Conservation (phyloP, 2,113 vertebrate genomes). For the Hippocampus guttulatus region DNA sequence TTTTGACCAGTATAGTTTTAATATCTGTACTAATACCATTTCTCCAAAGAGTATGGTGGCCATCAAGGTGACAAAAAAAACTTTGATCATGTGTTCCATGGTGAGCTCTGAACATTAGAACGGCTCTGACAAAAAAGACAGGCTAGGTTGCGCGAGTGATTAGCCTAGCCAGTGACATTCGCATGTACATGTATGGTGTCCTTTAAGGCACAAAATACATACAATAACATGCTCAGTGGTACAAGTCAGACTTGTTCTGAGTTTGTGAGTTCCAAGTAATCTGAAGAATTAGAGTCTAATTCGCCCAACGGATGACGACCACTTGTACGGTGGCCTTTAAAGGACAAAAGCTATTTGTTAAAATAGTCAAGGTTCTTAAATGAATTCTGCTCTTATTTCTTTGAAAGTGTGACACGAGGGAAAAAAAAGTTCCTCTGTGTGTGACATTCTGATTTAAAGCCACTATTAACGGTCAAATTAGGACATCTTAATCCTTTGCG, state of each 20-base stretch:
- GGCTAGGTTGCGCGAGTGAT: background rate
- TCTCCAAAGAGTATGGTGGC: too few species aligned
- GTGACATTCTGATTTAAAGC: background rate
- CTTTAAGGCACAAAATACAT: background rate
- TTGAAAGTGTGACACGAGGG: background rate
- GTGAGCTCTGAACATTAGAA: background rate
- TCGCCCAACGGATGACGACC: too few species aligned
- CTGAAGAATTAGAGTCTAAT: too few species aligned
- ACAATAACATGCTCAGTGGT: background rate
- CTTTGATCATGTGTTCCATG: background rate
- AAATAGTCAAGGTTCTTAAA: background rate
- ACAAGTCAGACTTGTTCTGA: background rate
- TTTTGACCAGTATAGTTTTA: too few species aligned
- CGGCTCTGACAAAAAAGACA: background rate
- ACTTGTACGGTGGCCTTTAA: too few species aligned
- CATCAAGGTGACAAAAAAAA: too few species aligned
- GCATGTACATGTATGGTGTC: background rate
- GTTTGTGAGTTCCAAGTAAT: too few species aligned
- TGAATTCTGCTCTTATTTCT: background rate
- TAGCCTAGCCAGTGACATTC: background rate
- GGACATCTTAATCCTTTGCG: slow-evolving; percentile 47
- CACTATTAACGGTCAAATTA: slow-evolving; percentile 45
- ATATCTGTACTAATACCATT: too few species aligned
- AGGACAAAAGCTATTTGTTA: background rate
- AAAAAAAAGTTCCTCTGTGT: background rate